Conservation (phyloP, 2,797 vertebrate species). For the Eutrigla gurnardus region DNA sequence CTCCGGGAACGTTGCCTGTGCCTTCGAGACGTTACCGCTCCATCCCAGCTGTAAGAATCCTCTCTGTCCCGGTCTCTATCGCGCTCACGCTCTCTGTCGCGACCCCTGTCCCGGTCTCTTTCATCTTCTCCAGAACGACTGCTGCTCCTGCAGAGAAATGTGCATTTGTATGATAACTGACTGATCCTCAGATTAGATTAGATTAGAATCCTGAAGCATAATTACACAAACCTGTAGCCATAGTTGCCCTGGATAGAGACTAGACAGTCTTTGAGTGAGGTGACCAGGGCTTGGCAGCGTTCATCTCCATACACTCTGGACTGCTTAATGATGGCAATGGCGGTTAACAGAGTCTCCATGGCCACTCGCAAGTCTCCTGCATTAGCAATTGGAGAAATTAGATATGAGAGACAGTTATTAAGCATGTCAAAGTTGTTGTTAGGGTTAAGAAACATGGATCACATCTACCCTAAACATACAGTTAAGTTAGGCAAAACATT, state of each 20-base stretch:
- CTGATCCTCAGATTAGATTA: not conserved
- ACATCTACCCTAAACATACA: not conserved
- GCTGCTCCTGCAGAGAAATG: constrained; percentile 78
- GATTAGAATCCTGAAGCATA: not conserved
- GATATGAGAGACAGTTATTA: constrained; percentile 6
- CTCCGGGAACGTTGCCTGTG: constrained; percentile 77
- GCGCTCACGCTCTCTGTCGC: constrained; percentile 85
- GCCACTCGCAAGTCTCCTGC: constrained; percentile 90
- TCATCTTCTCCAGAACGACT: constrained; percentile 79
- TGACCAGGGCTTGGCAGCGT: constrained; percentile 92
- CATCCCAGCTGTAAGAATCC: constrained; percentile 68
- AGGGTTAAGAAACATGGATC: fast-evolving
- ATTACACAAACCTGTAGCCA: constrained; percentile 74
- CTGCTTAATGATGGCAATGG: constrained; percentile 96
- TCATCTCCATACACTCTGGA: constrained; percentile 92
- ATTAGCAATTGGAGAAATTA: constrained; percentile 17
- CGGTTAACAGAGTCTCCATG: constrained; percentile 95
- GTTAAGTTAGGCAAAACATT: not conserved
- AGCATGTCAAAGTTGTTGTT: not conserved
- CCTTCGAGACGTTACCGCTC: constrained; percentile 66
- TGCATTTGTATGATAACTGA: not conserved
- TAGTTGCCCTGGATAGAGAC: constrained; percentile 87
- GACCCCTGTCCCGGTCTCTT: constrained; percentile 82
- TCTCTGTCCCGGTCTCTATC: constrained; percentile 84
- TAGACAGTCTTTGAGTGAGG: constrained; percentile 95